phyloP scores from a whole-genome alignment of 2,113 vertebrate species.

The Myodes glareolus region DNA sequence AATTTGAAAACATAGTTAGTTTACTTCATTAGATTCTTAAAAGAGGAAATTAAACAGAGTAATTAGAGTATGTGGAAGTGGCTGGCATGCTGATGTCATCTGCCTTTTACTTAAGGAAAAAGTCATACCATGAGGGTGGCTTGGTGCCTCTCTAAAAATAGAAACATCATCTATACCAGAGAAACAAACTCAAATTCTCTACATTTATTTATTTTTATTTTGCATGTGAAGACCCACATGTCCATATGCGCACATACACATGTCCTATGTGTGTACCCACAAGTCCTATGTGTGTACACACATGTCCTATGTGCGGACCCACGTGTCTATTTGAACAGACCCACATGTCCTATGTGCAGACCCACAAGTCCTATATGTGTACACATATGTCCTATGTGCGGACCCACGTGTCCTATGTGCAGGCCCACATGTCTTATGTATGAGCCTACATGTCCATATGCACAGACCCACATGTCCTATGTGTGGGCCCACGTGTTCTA shows the following conservation, averaged over 20 bases:
- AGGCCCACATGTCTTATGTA: no score
- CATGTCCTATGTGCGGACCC: no score
- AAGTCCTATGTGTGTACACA: no score
- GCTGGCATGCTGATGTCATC: background rate
- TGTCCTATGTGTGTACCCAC: no score
- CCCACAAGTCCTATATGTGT: no score
- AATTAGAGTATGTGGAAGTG: background rate
- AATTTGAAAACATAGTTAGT: background rate
- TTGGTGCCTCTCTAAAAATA: background rate
- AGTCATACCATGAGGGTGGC: background rate
- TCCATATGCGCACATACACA: background rate
- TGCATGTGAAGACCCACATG: background rate
- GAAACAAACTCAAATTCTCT: background rate
- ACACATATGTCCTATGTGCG: no score
- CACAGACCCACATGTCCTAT: background rate
- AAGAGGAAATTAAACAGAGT: background rate
- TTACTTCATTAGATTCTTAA: background rate
- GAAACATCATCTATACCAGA: background rate
- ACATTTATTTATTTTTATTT: background rate
- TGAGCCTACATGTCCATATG: no score
- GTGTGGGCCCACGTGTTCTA: no score
- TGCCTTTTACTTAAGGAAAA: background rate
- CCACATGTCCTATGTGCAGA: no score
- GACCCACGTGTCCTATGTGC: background rate
- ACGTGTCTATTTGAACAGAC: no score